Evolutionary conservation across 2,113 vertebrate genomes (phyloP), one percentile per base, ranked within the genome.

Genomic region (Syngnathus floridae): DNA sequence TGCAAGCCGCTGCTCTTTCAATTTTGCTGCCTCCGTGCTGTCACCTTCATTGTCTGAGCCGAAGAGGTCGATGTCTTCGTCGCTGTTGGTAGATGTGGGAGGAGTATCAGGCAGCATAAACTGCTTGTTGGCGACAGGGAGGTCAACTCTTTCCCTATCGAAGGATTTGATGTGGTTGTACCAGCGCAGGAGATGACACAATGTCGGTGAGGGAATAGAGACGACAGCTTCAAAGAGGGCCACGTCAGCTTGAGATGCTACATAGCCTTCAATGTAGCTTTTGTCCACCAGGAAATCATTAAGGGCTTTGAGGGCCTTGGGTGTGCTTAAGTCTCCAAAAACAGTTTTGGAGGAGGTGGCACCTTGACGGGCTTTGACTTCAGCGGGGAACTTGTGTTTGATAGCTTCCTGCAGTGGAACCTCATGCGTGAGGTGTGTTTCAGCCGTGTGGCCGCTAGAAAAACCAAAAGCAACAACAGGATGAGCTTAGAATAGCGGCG

Each of bases 201-300:
- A 80, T 5, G 91, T 89, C 0, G 89, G 79, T 1, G 93, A 79
- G 1, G 96, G 97, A 0, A 92, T 87, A 1, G 85, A 77, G 0
- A 88, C 89, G 19, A 99, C 71, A 2, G 94, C 91, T 38, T 95
- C 93, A 10, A 98, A 96, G 0, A 98, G 83, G 0, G 77, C 90
- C 4, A 90, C 64, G 10, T 99, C 97, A 5, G 97, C 96, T 74
- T 95, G 95, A 1, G 97, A 95, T 0, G 92, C 93, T 2, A 90
- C 89, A 26, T 82, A 98, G 82, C 96, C 95, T 78, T 97, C 96
- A 49, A 98, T 90, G 87, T 99, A 98, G 89, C 95, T 98, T 85
- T 85, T 95, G 40, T 98, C 94, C 0, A 93, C 90, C 80, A 98
- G 78, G 78, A 94, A 99, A 43, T 92, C 90, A 66, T 96, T 92